These are phyloP conservation scores for Caenorhabditis sp. DNA, from an alignment of 2,888 invertebrate species.

Conservation along the genomic window DNA sequence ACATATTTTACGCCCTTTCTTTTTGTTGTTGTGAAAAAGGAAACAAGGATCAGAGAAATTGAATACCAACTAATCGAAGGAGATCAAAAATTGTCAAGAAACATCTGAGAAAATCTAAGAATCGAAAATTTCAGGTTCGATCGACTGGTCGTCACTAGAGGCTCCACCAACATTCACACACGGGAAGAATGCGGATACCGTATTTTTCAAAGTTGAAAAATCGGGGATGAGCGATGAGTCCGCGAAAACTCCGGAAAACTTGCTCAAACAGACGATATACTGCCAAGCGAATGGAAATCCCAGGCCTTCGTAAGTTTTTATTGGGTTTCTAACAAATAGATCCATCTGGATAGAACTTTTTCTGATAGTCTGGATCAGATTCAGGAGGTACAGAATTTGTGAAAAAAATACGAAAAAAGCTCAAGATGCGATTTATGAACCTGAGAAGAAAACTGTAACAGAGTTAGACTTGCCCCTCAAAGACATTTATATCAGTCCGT, in stretches of 20 bases:
- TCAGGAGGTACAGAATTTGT: no score
- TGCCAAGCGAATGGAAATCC: conserved; percentile 98
- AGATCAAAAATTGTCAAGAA: no score
- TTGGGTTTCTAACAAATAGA: no score
- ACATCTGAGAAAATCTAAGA: no score
- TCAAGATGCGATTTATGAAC: no score
- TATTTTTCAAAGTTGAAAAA: conserved; percentile 80
- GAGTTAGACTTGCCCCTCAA: no score
- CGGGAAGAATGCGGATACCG: conserved; percentile 72
- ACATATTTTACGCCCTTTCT: conserved; percentile 17
- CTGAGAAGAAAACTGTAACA: no score
- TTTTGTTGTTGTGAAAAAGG: background rate
- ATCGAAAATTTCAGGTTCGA: conserved; percentile 20
- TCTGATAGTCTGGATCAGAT: no score
- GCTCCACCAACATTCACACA: conserved; percentile 81
- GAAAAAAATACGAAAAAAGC: no score
- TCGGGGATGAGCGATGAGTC: conserved; percentile 56
- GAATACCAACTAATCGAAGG: no score
- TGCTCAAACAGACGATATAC: conserved; percentile 88
- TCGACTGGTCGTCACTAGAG: conserved; percentile 77
- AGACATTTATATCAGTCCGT: no score
- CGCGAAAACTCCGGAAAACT: conserved; percentile 70
- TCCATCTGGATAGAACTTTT: no score
- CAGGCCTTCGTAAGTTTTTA: conserved; percentile 90
- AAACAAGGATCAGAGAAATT: background rate